Base-by-base conservation (phyloP, 2,888 invertebrate species). In the Blastobasis adustella region DNA sequence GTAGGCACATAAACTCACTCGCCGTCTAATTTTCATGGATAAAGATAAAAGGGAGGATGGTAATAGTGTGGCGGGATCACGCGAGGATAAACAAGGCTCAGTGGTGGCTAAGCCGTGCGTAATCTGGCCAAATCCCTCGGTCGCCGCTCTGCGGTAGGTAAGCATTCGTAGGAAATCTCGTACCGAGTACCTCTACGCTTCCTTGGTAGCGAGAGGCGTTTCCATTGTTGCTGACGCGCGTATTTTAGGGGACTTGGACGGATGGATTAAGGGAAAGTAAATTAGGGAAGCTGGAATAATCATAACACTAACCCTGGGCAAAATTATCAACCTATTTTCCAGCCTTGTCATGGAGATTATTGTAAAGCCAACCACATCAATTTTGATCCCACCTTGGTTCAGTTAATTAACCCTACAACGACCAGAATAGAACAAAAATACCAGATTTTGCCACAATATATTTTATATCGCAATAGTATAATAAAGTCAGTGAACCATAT, bases 101-200 rank as follows among this genome's bases (percentile, higher is more conserved):
- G 23, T 23, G 23, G 23, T 23, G 6, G 43, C 36, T 49, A 54
- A 64, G 60, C 64, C 59, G 61, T 63, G 23, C 23, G 60, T 72
- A 72, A 74, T 73, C 74, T 61, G 64, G 64, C 63, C 63, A 73
- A 80, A 81, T 78, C 81, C 73, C 60, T 65, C 67, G 71, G 75
- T 73, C 69, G 65, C 63, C 49, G 54, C 70, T 66, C 76, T 82
- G 86, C 82, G 83, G 86, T 86, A 84, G 86, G 85, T 85, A 71
- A 67, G 65, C 66, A 73, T 76, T 73, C 71, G 72, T 65, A 68
- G 63, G 69, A 69, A 74, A 74, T 74, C 71, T 66, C 61, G 59
- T 57, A 60, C 63, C 61, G 61, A 71, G 75, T 71, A 71, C 72
- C 66, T 63, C 59, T 64, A 68, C 61, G 76, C 74, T 81, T 73